phyloP scores from a whole-genome alignment of 2,797 vertebrate genomes.

The Sebastiscus tertius region DNA sequence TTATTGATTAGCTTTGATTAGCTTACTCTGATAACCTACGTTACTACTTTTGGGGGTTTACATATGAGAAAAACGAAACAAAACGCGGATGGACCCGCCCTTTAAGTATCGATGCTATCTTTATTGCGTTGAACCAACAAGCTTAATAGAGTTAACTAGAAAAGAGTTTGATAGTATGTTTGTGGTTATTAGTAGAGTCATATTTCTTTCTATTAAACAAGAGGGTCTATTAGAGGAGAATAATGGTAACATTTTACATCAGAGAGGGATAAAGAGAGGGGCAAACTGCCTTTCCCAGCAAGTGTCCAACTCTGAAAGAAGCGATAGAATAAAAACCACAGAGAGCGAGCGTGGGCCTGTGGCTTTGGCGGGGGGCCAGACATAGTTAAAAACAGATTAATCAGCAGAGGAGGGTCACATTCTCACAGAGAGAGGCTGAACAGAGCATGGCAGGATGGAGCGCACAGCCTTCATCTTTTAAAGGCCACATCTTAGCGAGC shows the following conservation, averaged over 20 bases:
- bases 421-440: slow-evolving; percentile 71
- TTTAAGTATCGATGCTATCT: not conserved
- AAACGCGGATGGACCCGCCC: not conserved
- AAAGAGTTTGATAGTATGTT: not conserved
- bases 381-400: slow-evolving; percentile 86
- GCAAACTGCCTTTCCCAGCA: slow-evolving; percentile 41
- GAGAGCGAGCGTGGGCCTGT: slow-evolving; percentile 54
- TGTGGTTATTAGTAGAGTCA: not conserved
- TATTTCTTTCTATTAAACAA: slow-evolving; percentile 18
- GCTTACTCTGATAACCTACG: too few relatives aligned
- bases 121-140: not conserved
- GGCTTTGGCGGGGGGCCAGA: slow-evolving; percentile 74
- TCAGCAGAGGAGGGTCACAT: slow-evolving; percentile 74
- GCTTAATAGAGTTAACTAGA: not conserved
- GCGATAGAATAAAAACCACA: slow-evolving; percentile 64
- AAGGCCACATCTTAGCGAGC: slow-evolving; percentile 31
- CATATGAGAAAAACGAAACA: not conserved
- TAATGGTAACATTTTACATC: slow-evolving; percentile 41
- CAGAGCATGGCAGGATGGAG: slow-evolving; percentile 36
- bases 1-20: too few relatives aligned
- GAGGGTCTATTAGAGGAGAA: slow-evolving; percentile 32
- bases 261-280: slow-evolving; percentile 32
- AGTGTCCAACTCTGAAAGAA: slow-evolving; percentile 68
- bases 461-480: slow-evolving; percentile 40
- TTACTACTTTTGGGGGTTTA: too few relatives aligned